These are phyloP conservation scores for Sarcophaga caerulescens DNA, from an alignment of 2,888 invertebrate species.

Conservation along the genomic window DNA sequence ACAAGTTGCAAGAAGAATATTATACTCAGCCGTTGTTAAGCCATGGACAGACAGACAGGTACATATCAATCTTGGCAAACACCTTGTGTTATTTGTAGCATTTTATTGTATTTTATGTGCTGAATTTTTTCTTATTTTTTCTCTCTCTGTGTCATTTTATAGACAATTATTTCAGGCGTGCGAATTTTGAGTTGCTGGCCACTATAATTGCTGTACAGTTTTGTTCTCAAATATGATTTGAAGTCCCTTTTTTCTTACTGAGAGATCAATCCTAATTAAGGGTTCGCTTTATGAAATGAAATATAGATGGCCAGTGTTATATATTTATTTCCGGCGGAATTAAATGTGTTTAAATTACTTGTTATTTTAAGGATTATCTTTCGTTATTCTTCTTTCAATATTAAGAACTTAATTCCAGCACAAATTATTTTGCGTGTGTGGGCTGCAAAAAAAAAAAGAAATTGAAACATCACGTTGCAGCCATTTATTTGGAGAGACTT, in stretches of 20 bases:
- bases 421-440: constrained; percentile 43
- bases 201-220: too few relatives aligned
- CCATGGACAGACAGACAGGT: neutral
- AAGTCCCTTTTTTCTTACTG: too few relatives aligned
- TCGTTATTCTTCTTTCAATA: neutral
- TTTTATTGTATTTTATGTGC: neutral
- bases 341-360: constrained; percentile 57
- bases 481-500: constrained; percentile 37
- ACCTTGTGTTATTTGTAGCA: neutral
- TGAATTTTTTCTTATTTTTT: too few relatives aligned
- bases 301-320: constrained; percentile 1
- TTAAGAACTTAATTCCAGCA: too few relatives aligned
- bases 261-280: too few relatives aligned
- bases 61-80: neutral
- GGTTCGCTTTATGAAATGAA: too few relatives aligned
- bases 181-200: too few relatives aligned
- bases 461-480: constrained; percentile 60
- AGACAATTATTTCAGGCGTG: too few relatives aligned
- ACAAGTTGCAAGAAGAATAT: too few relatives aligned
- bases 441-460: constrained; percentile 30
- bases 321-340: constrained; percentile 67
- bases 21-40: too few relatives aligned
- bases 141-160: too few relatives aligned
- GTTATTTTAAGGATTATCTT: constrained; percentile 63
- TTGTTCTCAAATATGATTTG: too few relatives aligned